Evolutionary conservation across 2,113 vertebrate genomes (phyloP), one percentile per base, ranked within the genome.

Genomic region (Dissostichus mawsoni): DNA sequence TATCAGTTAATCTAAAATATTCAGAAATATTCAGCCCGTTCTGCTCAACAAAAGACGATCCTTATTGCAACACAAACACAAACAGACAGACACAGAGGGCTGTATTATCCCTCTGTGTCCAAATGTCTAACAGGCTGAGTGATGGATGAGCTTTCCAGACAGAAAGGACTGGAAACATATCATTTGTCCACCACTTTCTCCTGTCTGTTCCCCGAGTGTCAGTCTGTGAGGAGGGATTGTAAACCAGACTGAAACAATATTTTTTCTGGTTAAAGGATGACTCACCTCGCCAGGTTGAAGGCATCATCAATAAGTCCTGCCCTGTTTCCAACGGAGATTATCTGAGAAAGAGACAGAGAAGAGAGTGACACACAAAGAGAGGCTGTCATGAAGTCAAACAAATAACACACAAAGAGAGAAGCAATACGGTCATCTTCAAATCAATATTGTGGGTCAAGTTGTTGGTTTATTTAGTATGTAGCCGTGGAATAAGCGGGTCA

Each of bases 281-380:
- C 95, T 94, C 87, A 99, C 98, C 97, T 98, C 93, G 98, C 98
- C 78, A 99, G 91, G 93, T 97, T 99, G 94, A 99, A 99, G 82
- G 97, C 96, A 77, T 99, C 98, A 48, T 99, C 98, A 2, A 99
- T 98, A 78, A 99, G 96, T 53, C 96, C 97, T 0, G 98, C 98
- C 80, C 98, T 96, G 92, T 99, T 99, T 89, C 98, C 98, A 77
- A 99, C 94, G 10, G 98, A 98, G 89, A 99, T 96, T 84, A 98
- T 93, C 98, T 99, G 12, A 52, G 48, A 69, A 2, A 65, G 18
- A 33, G 68, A 23, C 20, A 18, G 11, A 59, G 8, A 70, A 10
- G 23, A 29, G 51, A 18, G 51, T 2, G 2, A 8, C 25, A 45
- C 16, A 2, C n/a, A 50, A 50, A 45, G 2, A 52, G 11, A 61